Evolutionary conservation across 2,797 vertebrate genomes (phyloP).

Genomic region (Arnoldichthys spilopterus): DNA sequence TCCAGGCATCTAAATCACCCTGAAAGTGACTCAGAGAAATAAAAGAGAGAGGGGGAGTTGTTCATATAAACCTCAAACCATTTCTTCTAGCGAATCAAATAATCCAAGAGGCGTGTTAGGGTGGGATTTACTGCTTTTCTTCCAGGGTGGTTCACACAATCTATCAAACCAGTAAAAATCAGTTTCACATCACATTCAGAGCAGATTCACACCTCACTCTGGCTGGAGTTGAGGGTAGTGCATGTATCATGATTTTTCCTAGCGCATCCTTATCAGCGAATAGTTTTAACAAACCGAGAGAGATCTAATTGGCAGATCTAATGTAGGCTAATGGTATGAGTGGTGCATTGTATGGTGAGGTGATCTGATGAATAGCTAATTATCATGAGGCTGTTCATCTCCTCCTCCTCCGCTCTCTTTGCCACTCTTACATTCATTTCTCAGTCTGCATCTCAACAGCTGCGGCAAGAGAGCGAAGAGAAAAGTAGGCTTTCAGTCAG

Average conservation of each 20-base stretch:
- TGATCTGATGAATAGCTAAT: constrained; percentile 2
- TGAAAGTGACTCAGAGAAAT: background rate
- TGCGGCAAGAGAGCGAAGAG: background rate
- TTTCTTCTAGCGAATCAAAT: background rate
- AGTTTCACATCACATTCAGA: background rate
- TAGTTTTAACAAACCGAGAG: background rate
- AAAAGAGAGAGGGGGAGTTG: background rate
- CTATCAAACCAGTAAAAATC: background rate
- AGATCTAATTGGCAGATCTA: background rate
- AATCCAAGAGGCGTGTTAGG: background rate
- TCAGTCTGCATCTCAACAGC: background rate
- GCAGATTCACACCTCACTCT: background rate
- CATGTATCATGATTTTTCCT: background rate
- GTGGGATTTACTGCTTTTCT: background rate
- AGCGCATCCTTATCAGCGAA: background rate
- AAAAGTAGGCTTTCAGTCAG: background rate
- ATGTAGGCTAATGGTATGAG: constrained; percentile 4
- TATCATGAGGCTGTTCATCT: background rate
- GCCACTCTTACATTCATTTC: constrained; percentile 1
- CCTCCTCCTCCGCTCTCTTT: background rate
- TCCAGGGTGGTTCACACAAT: background rate
- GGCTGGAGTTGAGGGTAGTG: background rate
- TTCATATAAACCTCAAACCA: background rate
- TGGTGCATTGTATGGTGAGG: background rate
- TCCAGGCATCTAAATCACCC: background rate